A percentile compares a stretch with the other conserved stretches of the same genome.
phyloP scores from a whole-genome alignment of 2,113 vertebrate genomes.

The Martes martes region DNA sequence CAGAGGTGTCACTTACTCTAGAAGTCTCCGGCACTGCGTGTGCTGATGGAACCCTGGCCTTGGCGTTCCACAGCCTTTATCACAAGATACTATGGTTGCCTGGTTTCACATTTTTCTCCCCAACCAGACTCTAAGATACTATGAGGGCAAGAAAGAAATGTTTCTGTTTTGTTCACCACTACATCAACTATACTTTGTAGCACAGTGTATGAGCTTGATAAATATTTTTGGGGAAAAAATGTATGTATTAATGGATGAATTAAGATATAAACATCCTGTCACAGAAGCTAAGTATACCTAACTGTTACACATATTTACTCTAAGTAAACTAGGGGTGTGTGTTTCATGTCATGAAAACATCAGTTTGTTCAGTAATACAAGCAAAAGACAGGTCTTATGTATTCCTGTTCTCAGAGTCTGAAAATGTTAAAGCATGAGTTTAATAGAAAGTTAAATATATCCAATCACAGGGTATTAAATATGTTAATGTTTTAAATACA shows the following conservation, averaged over 20 bases:
- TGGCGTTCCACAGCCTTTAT: background rate
- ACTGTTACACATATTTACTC: slow-evolving; percentile 17
- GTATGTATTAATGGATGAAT: background rate
- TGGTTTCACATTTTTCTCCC: background rate
- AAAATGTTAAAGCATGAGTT: slow-evolving; percentile 7
- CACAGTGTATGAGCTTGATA: background rate
- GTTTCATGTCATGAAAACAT: slow-evolving; percentile 12
- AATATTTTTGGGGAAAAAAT: background rate
- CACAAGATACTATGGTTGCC: background rate
- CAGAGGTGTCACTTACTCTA: background rate
- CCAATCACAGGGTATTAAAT: slow-evolving; percentile 64
- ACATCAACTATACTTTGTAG: background rate
- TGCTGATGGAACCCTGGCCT: background rate
- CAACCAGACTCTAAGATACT: background rate
- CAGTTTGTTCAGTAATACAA: slow-evolving; percentile 32
- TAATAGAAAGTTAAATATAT: slow-evolving; percentile 55
- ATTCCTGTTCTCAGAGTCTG: background rate
- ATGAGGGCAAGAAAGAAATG: background rate
- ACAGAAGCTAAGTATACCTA: background rate
- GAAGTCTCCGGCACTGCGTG: background rate
- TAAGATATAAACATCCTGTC: background rate
- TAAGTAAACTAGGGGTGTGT: background rate
- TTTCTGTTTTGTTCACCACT: background rate
- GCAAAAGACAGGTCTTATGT: background rate
- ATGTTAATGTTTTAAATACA: slow-evolving; percentile 59